phyloP scores from a whole-genome alignment of 2,888 invertebrate genomes.

The Coelopa pilipes region DNA sequence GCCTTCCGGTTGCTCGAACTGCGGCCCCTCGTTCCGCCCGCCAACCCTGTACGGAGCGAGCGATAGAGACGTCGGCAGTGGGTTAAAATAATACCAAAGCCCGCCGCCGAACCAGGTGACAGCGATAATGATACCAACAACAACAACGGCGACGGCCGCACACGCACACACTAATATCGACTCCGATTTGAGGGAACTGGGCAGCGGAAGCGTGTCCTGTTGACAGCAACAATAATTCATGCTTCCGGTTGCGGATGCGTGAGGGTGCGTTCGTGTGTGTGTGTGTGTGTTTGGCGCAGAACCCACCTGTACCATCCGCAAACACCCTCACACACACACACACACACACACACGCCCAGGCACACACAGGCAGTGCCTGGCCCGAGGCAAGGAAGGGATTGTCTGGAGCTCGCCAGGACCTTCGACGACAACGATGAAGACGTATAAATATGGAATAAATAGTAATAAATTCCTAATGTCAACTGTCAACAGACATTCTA shows the following conservation, averaged over 20 bases:
- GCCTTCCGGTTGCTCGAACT: too few relatives aligned
- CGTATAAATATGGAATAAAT: slow-evolving; percentile 61
- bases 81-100: too few relatives aligned
- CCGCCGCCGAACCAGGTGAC: too few relatives aligned
- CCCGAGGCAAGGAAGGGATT: neutral
- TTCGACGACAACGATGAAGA: slow-evolving; percentile 10
- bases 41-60: too few relatives aligned
- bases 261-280: too few relatives aligned
- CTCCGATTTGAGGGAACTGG: neutral
- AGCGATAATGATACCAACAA: too few relatives aligned
- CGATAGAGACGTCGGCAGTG: too few relatives aligned
- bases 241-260: slow-evolving; percentile 5
- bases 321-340: neutral
- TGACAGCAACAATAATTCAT: slow-evolving; percentile 33
- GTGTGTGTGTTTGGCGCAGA: too few relatives aligned
- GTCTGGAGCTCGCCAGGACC: neutral
- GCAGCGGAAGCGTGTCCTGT: slow-evolving; percentile 9
- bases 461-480: slow-evolving; percentile 66
- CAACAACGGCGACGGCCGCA: too few relatives aligned
- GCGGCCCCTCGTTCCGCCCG: too few relatives aligned
- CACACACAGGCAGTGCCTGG: neutral
- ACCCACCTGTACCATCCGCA: slow-evolving; percentile 10
- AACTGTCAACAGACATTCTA: slow-evolving; percentile 53
- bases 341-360: neutral
- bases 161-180: slow-evolving; percentile 5